These are phyloP conservation scores for Linurgus olivaceus DNA, from an alignment of 2,797 vertebrate genomes.

Conservation along the genomic window DNA sequence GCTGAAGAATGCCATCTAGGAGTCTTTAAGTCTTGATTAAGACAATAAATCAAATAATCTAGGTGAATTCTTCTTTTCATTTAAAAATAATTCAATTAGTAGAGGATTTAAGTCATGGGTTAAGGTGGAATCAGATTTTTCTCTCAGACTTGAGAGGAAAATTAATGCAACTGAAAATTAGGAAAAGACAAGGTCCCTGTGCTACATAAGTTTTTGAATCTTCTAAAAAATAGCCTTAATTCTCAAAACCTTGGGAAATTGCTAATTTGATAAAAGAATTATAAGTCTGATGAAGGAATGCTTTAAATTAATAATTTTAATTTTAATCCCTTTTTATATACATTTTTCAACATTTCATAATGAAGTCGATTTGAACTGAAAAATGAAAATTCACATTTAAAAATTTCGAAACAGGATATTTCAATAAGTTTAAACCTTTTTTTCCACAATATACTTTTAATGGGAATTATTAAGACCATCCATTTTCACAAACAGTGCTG, in stretches of 20 bases:
- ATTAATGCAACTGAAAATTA: neutral
- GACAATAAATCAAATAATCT: neutral
- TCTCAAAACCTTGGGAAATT: neutral
- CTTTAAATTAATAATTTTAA: slow-evolving; percentile 13
- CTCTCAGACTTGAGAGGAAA: neutral
- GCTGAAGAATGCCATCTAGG: neutral
- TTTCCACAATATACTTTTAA: neutral
- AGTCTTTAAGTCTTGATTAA: neutral
- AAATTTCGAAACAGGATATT: neutral
- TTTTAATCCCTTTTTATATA: slow-evolving; percentile 41
- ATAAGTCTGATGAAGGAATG: slow-evolving; percentile 7
- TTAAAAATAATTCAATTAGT: neutral
- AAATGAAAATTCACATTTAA: neutral
- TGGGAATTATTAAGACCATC: neutral
- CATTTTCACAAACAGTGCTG: neutral
- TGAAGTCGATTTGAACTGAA: neutral
- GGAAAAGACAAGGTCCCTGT: neutral
- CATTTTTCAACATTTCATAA: slow-evolving; percentile 34
- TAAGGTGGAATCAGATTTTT: neutral
- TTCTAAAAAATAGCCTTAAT: neutral
- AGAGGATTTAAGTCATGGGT: neutral
- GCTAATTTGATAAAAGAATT: neutral
- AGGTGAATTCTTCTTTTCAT: neutral
- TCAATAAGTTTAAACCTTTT: neutral
- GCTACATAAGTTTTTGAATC: neutral